These are phyloP conservation scores for Lutraria lutraria DNA, from an alignment of 2,888 invertebrate genomes.

Conservation along the genomic window DNA sequence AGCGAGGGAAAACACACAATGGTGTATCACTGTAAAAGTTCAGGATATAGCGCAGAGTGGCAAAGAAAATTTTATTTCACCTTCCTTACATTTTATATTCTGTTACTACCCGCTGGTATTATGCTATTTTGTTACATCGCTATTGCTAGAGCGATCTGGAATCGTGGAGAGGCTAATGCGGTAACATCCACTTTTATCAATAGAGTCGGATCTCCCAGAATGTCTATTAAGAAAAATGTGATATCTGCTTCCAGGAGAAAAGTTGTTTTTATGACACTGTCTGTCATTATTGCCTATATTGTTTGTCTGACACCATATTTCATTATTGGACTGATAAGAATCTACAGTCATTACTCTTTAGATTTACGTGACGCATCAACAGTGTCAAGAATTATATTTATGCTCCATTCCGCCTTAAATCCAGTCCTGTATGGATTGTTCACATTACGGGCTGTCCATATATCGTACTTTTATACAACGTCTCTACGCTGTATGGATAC, in stretches of 20 bases:
- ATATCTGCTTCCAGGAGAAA: constrained; percentile 86
- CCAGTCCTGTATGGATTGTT: constrained; percentile 87
- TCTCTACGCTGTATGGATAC: background rate
- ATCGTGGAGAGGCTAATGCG: constrained; percentile 61
- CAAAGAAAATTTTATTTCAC: constrained; percentile 87
- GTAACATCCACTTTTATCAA: constrained; percentile 20
- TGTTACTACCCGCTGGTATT: constrained; percentile 86
- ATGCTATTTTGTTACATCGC: constrained; percentile 87
- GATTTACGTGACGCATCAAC: constrained; percentile 76
- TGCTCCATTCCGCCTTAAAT: constrained; percentile 87
- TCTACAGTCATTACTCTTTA: constrained; percentile 85
- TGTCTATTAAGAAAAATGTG: constrained; percentile 79
- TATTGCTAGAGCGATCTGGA: constrained; percentile 87
- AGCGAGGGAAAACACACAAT: constrained; percentile 80
- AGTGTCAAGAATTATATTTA: constrained; percentile 83
- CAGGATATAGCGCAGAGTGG: constrained; percentile 87
- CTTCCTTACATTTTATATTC: constrained; percentile 86
- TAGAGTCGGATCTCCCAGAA: constrained; percentile 69
- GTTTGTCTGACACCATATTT: constrained; percentile 87
- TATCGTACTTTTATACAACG: constrained; percentile 35
- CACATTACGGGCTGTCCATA: constrained; percentile 74
- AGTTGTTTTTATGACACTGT: constrained; percentile 87
- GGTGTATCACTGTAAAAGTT: constrained; percentile 85
- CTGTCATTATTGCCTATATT: constrained; percentile 87
- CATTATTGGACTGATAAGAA: constrained; percentile 86